Evolutionary conservation across 1,140 invertebrate species (phyloP).

Genomic region (Drosophila saltans): DNA sequence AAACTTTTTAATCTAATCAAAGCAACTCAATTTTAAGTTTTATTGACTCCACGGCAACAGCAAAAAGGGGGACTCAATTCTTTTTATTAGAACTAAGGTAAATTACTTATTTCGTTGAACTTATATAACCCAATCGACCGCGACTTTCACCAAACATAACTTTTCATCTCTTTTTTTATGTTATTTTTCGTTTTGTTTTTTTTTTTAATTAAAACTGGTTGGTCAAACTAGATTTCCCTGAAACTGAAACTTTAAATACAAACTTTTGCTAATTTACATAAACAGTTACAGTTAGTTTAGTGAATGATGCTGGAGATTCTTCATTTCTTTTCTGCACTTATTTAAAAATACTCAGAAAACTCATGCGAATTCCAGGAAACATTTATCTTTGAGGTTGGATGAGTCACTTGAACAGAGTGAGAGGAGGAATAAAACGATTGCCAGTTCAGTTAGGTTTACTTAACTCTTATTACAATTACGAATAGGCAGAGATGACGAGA

Average conservation of each 20-base stretch:
- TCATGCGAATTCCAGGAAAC: constrained; percentile 68
- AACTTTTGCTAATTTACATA: constrained; percentile 55
- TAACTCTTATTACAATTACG: constrained; percentile 52
- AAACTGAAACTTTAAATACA: constrained; percentile 26
- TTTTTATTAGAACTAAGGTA: background rate
- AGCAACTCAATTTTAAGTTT: constrained; percentile 50
- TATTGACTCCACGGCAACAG: constrained; percentile 53
- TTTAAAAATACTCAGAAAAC: constrained; percentile 61
- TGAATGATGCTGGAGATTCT: constrained; percentile 24
- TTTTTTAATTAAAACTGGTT: constrained; percentile 77
- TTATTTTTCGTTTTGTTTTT: constrained; percentile 6
- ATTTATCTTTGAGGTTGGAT: constrained; percentile 33
- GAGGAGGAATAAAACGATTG: constrained; percentile 14
- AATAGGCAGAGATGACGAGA: constrained; percentile 26
- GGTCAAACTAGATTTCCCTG: constrained; percentile 69
- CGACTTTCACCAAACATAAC: constrained; percentile 65
- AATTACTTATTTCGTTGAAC: constrained; percentile 36
- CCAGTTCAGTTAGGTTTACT: constrained; percentile 18
- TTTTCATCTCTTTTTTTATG: constrained; percentile 53
- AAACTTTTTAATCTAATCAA: constrained; percentile 65
- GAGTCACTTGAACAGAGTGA: constrained; percentile 57
- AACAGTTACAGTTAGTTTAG: constrained; percentile 42
- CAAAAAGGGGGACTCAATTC: constrained; percentile 33
- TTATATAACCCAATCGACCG: constrained; percentile 58
- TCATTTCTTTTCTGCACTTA: constrained; percentile 1